phyloP scores from a whole-genome alignment of 2,888 invertebrate species.

The Patella ulyssiponensis region DNA sequence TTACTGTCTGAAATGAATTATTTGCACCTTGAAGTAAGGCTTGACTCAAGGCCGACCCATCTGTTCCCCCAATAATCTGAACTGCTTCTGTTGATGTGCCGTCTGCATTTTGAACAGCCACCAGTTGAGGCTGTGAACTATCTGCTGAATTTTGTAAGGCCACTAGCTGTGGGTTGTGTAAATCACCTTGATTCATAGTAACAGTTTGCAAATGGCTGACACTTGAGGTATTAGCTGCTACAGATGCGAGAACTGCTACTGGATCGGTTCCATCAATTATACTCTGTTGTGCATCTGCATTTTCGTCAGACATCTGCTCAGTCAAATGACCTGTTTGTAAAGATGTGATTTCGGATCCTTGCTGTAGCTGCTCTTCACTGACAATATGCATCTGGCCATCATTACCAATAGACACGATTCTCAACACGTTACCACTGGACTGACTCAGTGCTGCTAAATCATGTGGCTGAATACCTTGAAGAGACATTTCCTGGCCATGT shows the following conservation, averaged over 20 bases:
- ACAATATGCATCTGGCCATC: conserved; percentile 58
- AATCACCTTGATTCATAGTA: conserved; percentile 19
- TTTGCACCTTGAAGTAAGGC: conserved; percentile 68
- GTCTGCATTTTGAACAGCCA: conserved; percentile 60
- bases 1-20: conserved; percentile 83
- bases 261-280: conserved; percentile 43
- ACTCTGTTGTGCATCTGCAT: neutral
- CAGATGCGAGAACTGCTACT: conserved; percentile 52
- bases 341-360: conserved; percentile 11
- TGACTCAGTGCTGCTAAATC: conserved; percentile 26
- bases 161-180: conserved; percentile 50
- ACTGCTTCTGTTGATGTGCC: conserved; percentile 34
- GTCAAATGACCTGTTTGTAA: neutral
- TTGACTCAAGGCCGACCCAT: conserved; percentile 15
- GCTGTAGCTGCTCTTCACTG: conserved; percentile 32
- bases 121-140: conserved; percentile 57
- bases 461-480: conserved; percentile 12
- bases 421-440: conserved; percentile 43
- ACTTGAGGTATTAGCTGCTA: conserved; percentile 46
- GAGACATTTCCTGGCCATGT: neutral
- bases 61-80: conserved; percentile 39
- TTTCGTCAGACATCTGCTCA: conserved; percentile 12
- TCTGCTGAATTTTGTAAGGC: conserved; percentile 58
- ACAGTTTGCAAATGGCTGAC: conserved; percentile 41
- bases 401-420: conserved; percentile 56